Evolutionary conservation across 1,140 invertebrate genomes (phyloP).

Genomic region (Leguminivora glycinivorella): DNA sequence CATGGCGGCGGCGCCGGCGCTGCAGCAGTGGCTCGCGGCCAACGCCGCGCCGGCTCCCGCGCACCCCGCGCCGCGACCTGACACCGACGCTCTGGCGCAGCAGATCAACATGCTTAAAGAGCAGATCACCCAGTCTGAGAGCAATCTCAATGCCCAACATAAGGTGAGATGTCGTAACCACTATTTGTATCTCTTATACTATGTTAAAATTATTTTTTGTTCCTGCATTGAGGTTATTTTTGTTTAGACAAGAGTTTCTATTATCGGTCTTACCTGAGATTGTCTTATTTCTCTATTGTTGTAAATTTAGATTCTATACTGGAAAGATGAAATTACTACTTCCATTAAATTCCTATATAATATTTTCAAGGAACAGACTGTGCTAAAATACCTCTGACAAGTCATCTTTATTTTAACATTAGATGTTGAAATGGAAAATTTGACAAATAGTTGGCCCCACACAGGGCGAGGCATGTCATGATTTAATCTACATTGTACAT

Average conservation of each 20-base stretch:
- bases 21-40: constrained; percentile 74
- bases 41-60: constrained; percentile 54
- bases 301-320: not conserved
- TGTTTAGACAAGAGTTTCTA: not conserved
- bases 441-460: no score
- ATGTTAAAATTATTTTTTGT: constrained; percentile 4
- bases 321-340: not conserved
- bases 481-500: no score
- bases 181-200: not conserved
- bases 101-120: constrained; percentile 92
- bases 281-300: not conserved
- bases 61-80: constrained; percentile 54
- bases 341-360: no score
- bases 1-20: constrained; percentile 64
- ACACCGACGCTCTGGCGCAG: constrained; percentile 78
- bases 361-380: no score
- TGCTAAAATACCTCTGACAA: not conserved
- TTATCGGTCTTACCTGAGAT: not conserved
- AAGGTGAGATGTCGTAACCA: constrained; percentile 78
- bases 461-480: no score
- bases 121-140: constrained; percentile 96
- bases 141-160: constrained; percentile 96
- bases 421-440: not conserved
- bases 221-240: not conserved
- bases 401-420: not conserved